A percentile compares a stretch with the other conserved stretches of the same genome.
Conservation (phyloP, 1,140 invertebrate genomes). For the Bombyx mori region ASM3026992v2 NC_085115.1:7516501-7517000, state of each 20-base stretch:
- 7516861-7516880: conserved; percentile 66
- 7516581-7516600: no score
- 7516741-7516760: conserved; percentile 68
- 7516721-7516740: conserved; percentile 69
- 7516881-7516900: conserved; percentile 36
- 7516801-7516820: conserved; percentile 69
- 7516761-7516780: conserved; percentile 47
- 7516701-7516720: conserved; percentile 60
- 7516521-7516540: no score
- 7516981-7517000: background rate
- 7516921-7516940: conserved; percentile 61
- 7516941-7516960: conserved; percentile 47
- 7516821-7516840: conserved; percentile 70
- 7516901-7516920: conserved; percentile 66
- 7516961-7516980: conserved; percentile 21
- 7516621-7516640: conserved; percentile 18
- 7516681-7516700: conserved; percentile 46
- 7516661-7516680: conserved; percentile 33
- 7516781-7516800: conserved; percentile 65
- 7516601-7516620: no score
- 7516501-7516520: no score
- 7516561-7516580: no score
- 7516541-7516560: no score
- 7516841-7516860: conserved; percentile 70
- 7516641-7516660: conserved; percentile 57